Evolutionary conservation across 2,797 vertebrate species (phyloP), one percentile per base, ranked within the genome.

Genomic region (Chloroceryle amazona): DNA sequence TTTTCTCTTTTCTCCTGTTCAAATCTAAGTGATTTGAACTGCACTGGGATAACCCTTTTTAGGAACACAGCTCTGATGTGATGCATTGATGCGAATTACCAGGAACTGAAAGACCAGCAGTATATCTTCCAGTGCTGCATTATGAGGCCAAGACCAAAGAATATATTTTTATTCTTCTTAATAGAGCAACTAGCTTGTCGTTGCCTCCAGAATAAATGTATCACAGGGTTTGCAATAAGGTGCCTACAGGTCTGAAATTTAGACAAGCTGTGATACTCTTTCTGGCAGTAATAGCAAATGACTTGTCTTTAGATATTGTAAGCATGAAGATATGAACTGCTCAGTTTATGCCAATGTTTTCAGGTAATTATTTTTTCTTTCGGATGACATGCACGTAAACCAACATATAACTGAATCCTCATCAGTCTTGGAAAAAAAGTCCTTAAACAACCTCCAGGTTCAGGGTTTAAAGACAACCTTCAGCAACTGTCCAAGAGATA

Each of bases 401-500:
- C 39, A 81, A 76, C 0, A 8, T 51, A 54, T 81, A 95, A 95
- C 71, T 74, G 80, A 92, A 86, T 90, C 70, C 33, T 84, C 83
- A 74, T 76, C 31, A 90, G 57, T 49, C 55, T 92, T 87, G 71
- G 80, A 92, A 80, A 78, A 78, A 51, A 80, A n/a, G 49, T 75
- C 82, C 71, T 95, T 83, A 88, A 94, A 71, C 28, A 90, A 88
- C 25, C 66, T 90, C 73, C 21, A 57, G 81, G 26, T 16, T 42
- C 22, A 35, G 47, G 29, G 44, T 89, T 96, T 93, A 87, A 91
- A 85, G 67, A 86, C 54, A 44, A 92, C 71, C 67, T 96, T 71
- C 83, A 91, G 89, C 67, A 86, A 81, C 68, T 90, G 93, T 35
- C 86, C 96, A 90, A 81, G 76, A 91, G 93, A 94, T 91, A 96